Evolutionary conservation across 2,888 invertebrate species (phyloP).

Genomic region (Cryptocheilus praepositus): DNA sequence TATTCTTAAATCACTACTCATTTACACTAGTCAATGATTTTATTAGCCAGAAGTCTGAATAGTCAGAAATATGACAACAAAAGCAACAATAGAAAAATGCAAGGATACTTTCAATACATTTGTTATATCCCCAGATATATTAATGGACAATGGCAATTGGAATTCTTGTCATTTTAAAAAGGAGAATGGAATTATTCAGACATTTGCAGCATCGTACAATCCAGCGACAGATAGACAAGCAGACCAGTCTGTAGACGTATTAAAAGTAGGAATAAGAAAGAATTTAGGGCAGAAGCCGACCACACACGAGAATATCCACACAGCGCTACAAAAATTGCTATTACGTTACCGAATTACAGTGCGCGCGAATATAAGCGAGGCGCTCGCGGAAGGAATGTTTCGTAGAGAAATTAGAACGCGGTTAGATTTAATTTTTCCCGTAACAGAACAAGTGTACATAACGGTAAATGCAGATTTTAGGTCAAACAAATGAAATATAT

Average conservation of each 20-base stretch:
- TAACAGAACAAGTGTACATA: neutral
- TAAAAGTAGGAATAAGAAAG: slow-evolving; percentile 2
- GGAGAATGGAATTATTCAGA: slow-evolving; percentile 4
- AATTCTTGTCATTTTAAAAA: slow-evolving; percentile 11
- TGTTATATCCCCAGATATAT: neutral
- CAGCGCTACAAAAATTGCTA: neutral
- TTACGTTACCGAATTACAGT: slow-evolving; percentile 8
- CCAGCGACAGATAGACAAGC: slow-evolving; percentile 4
- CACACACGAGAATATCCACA: neutral
- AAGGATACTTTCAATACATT: slow-evolving; percentile 11
- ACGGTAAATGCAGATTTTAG: neutral
- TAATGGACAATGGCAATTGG: slow-evolving; percentile 4
- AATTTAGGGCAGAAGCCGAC: neutral
- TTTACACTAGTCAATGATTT: slow-evolving; percentile 5
- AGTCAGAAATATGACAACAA: neutral
- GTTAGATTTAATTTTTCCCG: neutral
- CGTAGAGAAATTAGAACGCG: slow-evolving; percentile 10
- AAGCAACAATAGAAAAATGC: slow-evolving; percentile 10
- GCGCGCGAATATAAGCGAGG: neutral
- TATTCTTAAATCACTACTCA: slow-evolving; percentile 8
- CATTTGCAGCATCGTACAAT: slow-evolving; percentile 9
- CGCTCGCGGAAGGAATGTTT: slow-evolving; percentile 13
- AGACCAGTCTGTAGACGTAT: slow-evolving; percentile 1
- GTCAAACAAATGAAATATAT: no score
- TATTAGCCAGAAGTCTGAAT: slow-evolving; percentile 1